Percentiles rank a stretch among this genome's conserved stretches.
Evolutionary conservation across 2,797 vertebrate genomes (phyloP).

Genomic region (Sylvia borin): DNA sequence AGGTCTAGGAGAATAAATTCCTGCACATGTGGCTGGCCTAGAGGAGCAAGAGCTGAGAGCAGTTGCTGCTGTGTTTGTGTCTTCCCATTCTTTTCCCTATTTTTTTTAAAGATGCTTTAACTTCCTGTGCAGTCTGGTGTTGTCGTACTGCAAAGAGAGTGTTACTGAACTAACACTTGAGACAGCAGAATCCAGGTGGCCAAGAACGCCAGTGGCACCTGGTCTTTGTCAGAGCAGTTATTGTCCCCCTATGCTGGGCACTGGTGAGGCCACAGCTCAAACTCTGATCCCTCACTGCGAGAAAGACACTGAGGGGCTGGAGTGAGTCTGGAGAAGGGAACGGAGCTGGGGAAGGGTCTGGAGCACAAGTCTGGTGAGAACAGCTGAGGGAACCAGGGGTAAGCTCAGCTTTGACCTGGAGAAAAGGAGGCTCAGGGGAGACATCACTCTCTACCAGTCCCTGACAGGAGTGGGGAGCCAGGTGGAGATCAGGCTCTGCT

Average conservation of each 20-base stretch:
- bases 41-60: not conserved
- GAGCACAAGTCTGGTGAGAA: not conserved
- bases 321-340: not conserved
- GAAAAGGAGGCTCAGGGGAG: not conserved
- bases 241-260: not conserved
- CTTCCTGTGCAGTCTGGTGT: not conserved
- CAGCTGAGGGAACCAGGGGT: not conserved
- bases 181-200: not conserved
- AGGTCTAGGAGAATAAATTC: not conserved
- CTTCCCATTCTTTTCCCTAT: not conserved
- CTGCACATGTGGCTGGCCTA: rapidly evolving
- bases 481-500: not conserved
- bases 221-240: not conserved
- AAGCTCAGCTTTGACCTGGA: not conserved
- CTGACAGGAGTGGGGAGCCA: not conserved
- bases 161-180: not conserved
- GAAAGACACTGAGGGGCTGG: not conserved
- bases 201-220: not conserved
- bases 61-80: not conserved
- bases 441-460: too few species aligned
- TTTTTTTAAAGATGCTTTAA: not conserved
- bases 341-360: not conserved
- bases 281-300: not conserved
- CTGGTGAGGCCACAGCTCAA: not conserved
- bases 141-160: not conserved